Evolutionary conservation across 2,113 vertebrate genomes (phyloP), one percentile per base, ranked within the genome.

Genomic region (Chloropsis cyanopogon): DNA sequence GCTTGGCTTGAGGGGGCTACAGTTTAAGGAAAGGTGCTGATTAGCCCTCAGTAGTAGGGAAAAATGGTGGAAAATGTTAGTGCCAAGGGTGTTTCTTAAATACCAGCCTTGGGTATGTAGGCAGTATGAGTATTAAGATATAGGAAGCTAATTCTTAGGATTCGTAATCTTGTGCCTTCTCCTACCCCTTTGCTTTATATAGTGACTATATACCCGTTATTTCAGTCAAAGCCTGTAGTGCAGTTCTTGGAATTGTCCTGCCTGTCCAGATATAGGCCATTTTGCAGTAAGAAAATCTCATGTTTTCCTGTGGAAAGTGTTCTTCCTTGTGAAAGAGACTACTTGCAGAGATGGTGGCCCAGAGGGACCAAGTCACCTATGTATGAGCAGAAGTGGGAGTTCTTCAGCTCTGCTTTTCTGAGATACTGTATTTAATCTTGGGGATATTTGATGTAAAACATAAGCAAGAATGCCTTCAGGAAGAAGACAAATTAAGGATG

Each of bases 1-100:
- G 9, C 21, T 50, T 5, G 7, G 2, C 1, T 1, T 71, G 44
- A 18, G 3, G 4, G 8, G 4, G 4, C 5, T 50, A 42, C 31
- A 77, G 25, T 68, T 84, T 47, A 71, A 46, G 24, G 31, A 59
- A 76, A 59, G 44, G 22, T 37, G 53, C 3, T 24, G 49, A 14
- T 77, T 39, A 78, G 11, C 14, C 53, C 47, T 84, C 37, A 76
- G 61, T 31, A 52, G 20, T 5, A 53, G 70, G 63, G 28, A 56
- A 44, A 77, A 90, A 49, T 16, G 13, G 19, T 59, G 44, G 77
- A 77, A 86, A 69, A 21, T 24, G 21, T n/a, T 64, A 24, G 16
- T 61, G 31, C 53, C 37, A 72, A 52, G 17, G 6, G 5, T 35
- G 2, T 72, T 77, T 57, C 46, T 47, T 53, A 78, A 84, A 41